Conservation (phyloP, 2,113 vertebrate genomes). For the Brienomyrus longianalis region DNA sequence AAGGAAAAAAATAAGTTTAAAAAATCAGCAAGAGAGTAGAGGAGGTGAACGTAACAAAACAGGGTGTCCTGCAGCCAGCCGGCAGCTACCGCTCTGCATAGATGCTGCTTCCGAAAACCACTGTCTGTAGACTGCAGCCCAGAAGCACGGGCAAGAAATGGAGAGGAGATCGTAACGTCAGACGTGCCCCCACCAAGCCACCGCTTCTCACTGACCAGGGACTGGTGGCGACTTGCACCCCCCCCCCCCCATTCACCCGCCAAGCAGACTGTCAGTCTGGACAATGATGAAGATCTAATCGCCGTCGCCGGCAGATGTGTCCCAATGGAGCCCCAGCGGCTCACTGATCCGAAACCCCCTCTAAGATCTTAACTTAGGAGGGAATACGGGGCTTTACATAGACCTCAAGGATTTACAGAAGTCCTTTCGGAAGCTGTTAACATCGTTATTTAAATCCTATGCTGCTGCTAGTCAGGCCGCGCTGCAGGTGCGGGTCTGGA, state of each 20-base stretch:
- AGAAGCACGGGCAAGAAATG: not conserved
- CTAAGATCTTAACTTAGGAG: not conserved
- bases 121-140: not conserved
- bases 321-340: not conserved
- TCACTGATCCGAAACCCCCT: not conserved
- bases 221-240: not conserved
- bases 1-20: not conserved
- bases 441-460: not conserved
- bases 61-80: not conserved
- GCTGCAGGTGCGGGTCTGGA: not conserved
- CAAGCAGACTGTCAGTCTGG: not conserved
- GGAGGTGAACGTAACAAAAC: not conserved
- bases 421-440: not conserved
- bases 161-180: not conserved
- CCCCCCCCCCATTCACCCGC: not conserved
- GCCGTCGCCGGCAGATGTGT: not conserved
- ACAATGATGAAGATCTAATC: not conserved
- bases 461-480: not conserved
- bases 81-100: not conserved
- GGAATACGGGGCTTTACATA: not conserved
- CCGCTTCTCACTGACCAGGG: not conserved
- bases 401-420: not conserved
- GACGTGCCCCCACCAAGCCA: not conserved
- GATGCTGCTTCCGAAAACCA: not conserved
- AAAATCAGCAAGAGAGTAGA: not conserved